Evolutionary conservation across 1,140 invertebrate species (phyloP).

Genomic region (Manduca sexta): DNA sequence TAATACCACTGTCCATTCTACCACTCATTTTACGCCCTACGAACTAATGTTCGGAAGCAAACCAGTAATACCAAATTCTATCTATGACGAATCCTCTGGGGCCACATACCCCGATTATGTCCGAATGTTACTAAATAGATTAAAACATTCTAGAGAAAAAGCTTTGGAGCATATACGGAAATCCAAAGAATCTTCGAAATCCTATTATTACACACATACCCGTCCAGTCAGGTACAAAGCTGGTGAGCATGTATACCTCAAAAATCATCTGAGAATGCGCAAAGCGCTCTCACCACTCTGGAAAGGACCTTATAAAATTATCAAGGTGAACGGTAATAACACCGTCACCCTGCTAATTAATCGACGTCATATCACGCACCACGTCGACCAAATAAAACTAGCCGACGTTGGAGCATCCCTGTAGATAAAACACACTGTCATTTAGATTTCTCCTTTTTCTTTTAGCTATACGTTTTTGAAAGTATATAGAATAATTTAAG

Average conservation of each 20-base stretch:
- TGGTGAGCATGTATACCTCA: constrained; percentile 4
- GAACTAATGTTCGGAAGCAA: neutral
- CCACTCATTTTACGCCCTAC: neutral
- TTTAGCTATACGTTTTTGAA: too few relatives aligned
- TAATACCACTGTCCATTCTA: neutral
- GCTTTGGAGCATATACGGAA: neutral
- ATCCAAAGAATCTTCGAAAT: neutral
- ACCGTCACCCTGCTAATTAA: constrained; percentile 8
- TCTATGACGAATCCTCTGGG: neutral
- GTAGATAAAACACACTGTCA: too few relatives aligned
- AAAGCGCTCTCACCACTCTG: constrained; percentile 4
- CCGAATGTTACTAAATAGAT: neutral
- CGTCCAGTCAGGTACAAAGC: neutral
- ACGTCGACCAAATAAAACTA: constrained; percentile 7
- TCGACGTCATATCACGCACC: constrained; percentile 7
- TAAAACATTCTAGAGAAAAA: neutral
- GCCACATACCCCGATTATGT: neutral
- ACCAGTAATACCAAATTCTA: neutral
- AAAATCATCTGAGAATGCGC: constrained; percentile 3
- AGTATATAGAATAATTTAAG: too few relatives aligned
- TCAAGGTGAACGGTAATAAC: constrained; percentile 5
- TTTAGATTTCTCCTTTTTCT: too few relatives aligned
- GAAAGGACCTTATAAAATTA: constrained; percentile 1
- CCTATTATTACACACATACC: neutral
- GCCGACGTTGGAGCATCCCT: neutral